phyloP scores from a whole-genome alignment of 1,140 invertebrate genomes.

The Asobara japonica region DNA sequence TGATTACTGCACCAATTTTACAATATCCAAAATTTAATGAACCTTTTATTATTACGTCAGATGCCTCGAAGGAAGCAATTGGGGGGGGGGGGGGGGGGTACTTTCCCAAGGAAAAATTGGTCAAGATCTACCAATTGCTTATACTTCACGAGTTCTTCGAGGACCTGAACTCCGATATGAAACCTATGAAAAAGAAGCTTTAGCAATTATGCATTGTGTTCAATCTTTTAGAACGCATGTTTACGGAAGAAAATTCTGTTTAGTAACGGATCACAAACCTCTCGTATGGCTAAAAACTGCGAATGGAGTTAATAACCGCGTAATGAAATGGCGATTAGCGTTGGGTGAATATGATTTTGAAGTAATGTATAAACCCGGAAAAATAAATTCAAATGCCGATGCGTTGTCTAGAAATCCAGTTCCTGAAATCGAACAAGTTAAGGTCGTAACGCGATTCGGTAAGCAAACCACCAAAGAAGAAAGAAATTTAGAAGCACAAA shows the following conservation, averaged over 20 bases:
- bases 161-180: constrained; percentile 1
- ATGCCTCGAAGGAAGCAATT: too few species aligned
- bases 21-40: too few species aligned
- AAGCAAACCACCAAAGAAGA: neutral
- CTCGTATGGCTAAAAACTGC: constrained; percentile 57
- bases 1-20: constrained; percentile 29
- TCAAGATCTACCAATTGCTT: too few species aligned
- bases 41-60: too few species aligned
- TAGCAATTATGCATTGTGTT: constrained; percentile 61
- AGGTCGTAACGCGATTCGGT: neutral
- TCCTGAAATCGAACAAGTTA: neutral
- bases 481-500: neutral
- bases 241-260: constrained; percentile 56
- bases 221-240: too few species aligned
- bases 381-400: too few species aligned
- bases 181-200: constrained; percentile 48
- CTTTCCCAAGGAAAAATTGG: too few species aligned
- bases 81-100: too few species aligned
- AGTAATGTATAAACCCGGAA: constrained; percentile 60
- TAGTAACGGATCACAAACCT: constrained; percentile 65
- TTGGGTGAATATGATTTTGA: constrained; percentile 65
- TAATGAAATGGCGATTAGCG: constrained; percentile 66
- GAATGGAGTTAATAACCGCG: constrained; percentile 60
- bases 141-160: too few species aligned
- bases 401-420: too few species aligned